These are phyloP conservation scores for Dromius quadrimaculatus DNA, from an alignment of 2,888 invertebrate species.

Conservation along the genomic window DNA sequence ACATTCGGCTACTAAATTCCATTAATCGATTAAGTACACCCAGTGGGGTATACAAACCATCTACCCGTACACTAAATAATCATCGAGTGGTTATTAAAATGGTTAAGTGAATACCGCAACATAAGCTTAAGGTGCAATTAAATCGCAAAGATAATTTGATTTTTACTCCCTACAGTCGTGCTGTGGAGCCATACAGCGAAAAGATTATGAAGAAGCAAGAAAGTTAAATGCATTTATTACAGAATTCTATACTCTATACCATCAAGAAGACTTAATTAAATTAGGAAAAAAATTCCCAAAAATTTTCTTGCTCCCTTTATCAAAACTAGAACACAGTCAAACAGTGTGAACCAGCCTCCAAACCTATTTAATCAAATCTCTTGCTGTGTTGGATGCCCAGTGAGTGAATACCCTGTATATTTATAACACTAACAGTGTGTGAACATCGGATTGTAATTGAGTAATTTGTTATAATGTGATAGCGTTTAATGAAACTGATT, in stretches of 20 bases:
- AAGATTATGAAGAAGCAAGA: too few species aligned
- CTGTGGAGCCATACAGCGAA: too few species aligned
- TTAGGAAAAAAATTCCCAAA: too few species aligned
- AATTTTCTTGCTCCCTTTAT: too few species aligned
- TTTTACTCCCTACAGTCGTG: constrained; percentile 45
- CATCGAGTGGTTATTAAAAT: constrained; percentile 36
- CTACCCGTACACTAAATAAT: constrained; percentile 22
- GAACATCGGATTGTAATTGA: constrained; percentile 52
- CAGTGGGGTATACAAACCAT: not conserved
- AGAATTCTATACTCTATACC: too few species aligned
- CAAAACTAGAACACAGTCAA: too few species aligned
- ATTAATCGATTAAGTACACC: constrained; percentile 16
- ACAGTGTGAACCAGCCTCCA: constrained; percentile 40
- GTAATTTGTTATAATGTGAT: constrained; percentile 52
- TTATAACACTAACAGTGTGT: constrained; percentile 51
- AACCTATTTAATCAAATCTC: constrained; percentile 47
- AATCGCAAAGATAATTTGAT: constrained; percentile 46
- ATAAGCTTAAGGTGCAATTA: constrained; percentile 36
- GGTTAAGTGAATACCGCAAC: constrained; percentile 23
- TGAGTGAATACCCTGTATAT: not conserved
- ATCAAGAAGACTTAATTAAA: too few species aligned
- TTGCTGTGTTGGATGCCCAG: constrained; percentile 7
- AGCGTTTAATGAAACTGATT: constrained; percentile 51
- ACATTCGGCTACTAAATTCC: constrained; percentile 22
- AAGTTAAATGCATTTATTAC: too few species aligned